Percentiles rank a stretch among this genome's conserved stretches.
phyloP scores from a whole-genome alignment of 1,140 invertebrate species.

The Pollicipes pollicipes region DNA sequence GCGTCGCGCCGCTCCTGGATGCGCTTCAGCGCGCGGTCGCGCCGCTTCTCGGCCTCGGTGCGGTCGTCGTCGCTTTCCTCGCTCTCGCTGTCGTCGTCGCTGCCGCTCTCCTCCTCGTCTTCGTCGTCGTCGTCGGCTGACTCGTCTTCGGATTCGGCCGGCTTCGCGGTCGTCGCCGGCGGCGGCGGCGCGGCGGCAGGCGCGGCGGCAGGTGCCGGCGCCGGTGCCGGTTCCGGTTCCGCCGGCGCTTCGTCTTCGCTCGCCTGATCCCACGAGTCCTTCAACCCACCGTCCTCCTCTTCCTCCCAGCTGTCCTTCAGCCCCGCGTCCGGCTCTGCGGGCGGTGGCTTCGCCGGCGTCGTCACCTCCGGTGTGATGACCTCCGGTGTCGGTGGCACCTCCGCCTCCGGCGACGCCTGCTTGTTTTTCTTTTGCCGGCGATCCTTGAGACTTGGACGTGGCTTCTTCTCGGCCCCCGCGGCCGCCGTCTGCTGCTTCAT shows the following conservation, averaged over 20 bases:
- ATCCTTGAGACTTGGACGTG: conserved; percentile 20
- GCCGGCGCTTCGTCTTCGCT: conserved; percentile 21
- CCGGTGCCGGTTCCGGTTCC: not conserved
- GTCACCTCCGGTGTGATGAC: conserved; percentile 19
- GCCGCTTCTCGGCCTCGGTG: conserved; percentile 43
- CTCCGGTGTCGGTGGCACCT: conserved; percentile 22
- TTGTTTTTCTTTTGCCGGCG: conserved; percentile 48
- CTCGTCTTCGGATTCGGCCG: conserved; percentile 8
- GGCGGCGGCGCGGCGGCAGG: not conserved
- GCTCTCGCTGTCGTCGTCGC: conserved; percentile 15
- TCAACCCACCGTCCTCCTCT: conserved; percentile 39
- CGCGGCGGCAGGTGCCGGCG: too few species aligned
- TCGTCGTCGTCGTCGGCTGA: not conserved
- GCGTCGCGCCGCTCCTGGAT: conserved; percentile 64
- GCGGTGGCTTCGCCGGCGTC: conserved; percentile 28
- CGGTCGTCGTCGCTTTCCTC: conserved; percentile 35
- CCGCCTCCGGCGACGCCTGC: conserved; percentile 30
- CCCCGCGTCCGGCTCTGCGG: conserved; percentile 17
- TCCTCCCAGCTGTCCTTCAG: conserved; percentile 18
- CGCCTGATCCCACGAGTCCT: conserved; percentile 66
- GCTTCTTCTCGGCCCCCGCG: conserved; percentile 22
- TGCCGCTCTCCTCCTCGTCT: conserved; percentile 8
- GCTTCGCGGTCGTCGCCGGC: not conserved
- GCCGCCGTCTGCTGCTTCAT: conserved; percentile 69
- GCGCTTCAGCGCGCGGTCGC: conserved; percentile 42